Evolutionary conservation across 2,888 invertebrate genomes (phyloP).

Genomic region (Eristalinus sepulchralis): DNA sequence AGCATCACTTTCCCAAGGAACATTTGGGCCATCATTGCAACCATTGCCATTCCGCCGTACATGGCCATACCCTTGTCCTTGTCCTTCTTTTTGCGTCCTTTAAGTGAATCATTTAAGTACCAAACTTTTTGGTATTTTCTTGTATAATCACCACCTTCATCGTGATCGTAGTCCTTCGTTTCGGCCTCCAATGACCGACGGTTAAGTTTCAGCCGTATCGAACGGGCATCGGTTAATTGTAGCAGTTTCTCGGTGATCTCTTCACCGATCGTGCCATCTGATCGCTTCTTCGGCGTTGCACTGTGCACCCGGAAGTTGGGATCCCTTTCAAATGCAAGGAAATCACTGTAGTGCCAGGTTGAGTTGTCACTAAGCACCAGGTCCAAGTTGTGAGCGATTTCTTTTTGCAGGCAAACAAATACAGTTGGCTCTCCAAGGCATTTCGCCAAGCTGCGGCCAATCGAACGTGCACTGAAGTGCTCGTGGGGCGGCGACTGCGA

Average conservation of each 20-base stretch:
- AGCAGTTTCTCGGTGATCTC: constrained; percentile 73
- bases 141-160: constrained; percentile 77
- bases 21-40: constrained; percentile 85
- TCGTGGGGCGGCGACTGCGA: not conserved
- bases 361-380: constrained; percentile 79
- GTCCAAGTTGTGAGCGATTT: constrained; percentile 80
- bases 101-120: constrained; percentile 74
- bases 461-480: constrained; percentile 69
- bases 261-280: constrained; percentile 55
- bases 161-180: constrained; percentile 39
- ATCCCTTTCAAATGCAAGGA: constrained; percentile 75
- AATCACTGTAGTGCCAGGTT: constrained; percentile 78
- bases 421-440: constrained; percentile 74
- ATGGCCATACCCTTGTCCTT: constrained; percentile 82
- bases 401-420: constrained; percentile 80
- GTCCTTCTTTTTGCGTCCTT: constrained; percentile 82
- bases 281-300: not conserved
- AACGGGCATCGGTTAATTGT: constrained; percentile 74
- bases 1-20: constrained; percentile 86
- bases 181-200: constrained; percentile 22
- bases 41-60: constrained; percentile 84
- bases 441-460: constrained; percentile 75
- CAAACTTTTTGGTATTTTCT: constrained; percentile 74
- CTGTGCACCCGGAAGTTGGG: not conserved
- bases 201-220: constrained; percentile 74